Conservation (phyloP, 2,797 vertebrate species). For the Heliangelus exortis region DNA sequence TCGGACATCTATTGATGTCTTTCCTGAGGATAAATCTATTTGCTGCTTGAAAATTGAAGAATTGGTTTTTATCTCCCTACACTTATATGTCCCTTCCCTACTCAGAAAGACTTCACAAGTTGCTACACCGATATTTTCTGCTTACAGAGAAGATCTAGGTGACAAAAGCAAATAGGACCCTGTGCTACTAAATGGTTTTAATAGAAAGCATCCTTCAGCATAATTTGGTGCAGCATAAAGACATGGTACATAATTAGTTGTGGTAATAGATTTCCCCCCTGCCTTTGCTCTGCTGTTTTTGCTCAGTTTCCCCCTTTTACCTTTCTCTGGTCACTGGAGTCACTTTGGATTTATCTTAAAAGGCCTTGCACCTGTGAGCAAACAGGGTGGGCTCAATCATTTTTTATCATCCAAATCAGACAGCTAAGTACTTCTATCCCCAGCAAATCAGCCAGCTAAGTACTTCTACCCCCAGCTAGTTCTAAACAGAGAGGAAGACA, state of each 20-base stretch:
- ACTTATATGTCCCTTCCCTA: neutral
- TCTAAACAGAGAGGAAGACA: neutral
- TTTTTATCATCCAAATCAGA: neutral
- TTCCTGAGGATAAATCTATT: neutral
- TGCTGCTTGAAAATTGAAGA: neutral
- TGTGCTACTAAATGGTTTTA: neutral
- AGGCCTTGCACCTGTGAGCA: neutral
- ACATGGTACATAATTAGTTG: neutral
- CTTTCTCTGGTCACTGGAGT: neutral
- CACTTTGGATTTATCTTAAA: neutral
- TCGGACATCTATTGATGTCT: neutral
- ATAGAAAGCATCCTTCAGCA: neutral
- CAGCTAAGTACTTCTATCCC: neutral
- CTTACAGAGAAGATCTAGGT: neutral
- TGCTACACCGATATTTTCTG: neutral
- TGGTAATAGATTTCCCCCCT: neutral
- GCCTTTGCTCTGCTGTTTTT: neutral
- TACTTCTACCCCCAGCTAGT: neutral
- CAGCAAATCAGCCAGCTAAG: neutral
- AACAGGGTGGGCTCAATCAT: neutral
- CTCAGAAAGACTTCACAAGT: neutral
- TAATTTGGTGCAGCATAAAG: neutral
- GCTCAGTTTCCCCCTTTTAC: neutral
- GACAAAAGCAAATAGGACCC: neutral
- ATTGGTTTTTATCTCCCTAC: neutral